A percentile compares a stretch with the other conserved stretches of the same genome.
Evolutionary conservation across 2,113 vertebrate genomes (phyloP).

Genomic region (Cyanistes caeruleus): DNA sequence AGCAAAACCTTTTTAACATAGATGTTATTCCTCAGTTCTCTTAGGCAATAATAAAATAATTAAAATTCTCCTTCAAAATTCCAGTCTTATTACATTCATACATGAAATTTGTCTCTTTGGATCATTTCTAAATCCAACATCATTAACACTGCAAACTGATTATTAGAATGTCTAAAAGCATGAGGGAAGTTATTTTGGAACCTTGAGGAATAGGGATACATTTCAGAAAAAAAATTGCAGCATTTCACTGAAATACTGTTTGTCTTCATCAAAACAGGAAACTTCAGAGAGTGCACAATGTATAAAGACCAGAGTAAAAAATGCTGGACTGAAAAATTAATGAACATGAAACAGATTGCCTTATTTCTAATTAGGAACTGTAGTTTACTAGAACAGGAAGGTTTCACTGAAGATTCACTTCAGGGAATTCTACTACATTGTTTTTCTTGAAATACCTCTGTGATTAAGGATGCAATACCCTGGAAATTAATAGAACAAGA

Average conservation of each 20-base stretch:
- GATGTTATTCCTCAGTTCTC: neutral
- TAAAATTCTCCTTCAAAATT: conserved; percentile 35
- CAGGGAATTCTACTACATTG: neutral
- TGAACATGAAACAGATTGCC: neutral
- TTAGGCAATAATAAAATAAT: neutral
- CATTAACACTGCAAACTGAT: neutral
- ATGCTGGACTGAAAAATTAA: neutral
- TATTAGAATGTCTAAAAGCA: neutral
- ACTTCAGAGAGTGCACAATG: neutral
- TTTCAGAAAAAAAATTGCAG: neutral
- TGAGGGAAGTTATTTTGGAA: neutral
- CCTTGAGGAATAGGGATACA: neutral
- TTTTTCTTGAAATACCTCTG: conserved; percentile 8
- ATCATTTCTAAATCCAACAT: neutral
- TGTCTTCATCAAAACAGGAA: neutral
- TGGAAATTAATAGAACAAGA: neutral
- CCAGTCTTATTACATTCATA: neutral
- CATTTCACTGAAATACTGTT: neutral
- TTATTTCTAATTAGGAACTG: conserved; percentile 19
- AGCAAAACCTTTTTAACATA: neutral
- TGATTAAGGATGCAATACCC: neutral
- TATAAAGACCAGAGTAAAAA: neutral
- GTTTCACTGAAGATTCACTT: conserved; percentile 4
- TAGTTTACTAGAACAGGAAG: neutral
- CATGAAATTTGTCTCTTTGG: neutral